These are phyloP conservation scores for Drosophila eohydei DNA, from an alignment of 2,888 invertebrate genomes.

Conservation along the genomic window DNA sequence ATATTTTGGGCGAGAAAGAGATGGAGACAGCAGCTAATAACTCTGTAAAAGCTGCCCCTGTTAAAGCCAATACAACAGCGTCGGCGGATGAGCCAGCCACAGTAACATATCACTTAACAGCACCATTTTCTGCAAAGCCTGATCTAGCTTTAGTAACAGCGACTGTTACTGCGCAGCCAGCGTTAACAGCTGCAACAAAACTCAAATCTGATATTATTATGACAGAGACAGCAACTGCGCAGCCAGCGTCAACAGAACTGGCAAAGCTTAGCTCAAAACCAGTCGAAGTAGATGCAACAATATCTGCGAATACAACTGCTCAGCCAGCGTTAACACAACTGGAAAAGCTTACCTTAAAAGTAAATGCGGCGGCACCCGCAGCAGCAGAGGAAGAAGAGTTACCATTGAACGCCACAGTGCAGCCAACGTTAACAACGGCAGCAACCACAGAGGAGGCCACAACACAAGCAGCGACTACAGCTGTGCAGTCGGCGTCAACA, in stretches of 20 bases:
- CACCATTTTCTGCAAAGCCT: slow-evolving; percentile 2
- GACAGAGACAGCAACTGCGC: background rate
- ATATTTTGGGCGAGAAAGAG: slow-evolving; percentile 12
- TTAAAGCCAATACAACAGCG: background rate
- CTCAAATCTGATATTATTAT: background rate
- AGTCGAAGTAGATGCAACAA: background rate
- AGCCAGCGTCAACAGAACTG: background rate
- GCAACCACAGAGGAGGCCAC: background rate
- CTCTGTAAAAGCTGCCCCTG: slow-evolving; percentile 10
- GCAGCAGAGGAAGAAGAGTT: background rate
- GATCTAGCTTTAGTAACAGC: background rate
- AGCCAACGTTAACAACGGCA: slow-evolving; percentile 4
- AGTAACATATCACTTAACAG: slow-evolving; percentile 5
- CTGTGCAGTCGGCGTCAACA: slow-evolving; percentile 17
- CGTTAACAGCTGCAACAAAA: background rate
- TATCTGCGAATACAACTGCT: slow-evolving; percentile 1
- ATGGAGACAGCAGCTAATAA: slow-evolving; percentile 24
- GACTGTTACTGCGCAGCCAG: background rate
- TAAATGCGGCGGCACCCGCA: background rate
- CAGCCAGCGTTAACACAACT: slow-evolving; percentile 12
- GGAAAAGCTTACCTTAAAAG: background rate
- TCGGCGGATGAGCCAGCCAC: slow-evolving; percentile 16
- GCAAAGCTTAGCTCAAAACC: background rate
- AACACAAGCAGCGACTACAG: background rate
- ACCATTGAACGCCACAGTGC: background rate